Evolutionary conservation across 2,888 invertebrate species (phyloP).

Genomic region (Lithosia quadra): DNA sequence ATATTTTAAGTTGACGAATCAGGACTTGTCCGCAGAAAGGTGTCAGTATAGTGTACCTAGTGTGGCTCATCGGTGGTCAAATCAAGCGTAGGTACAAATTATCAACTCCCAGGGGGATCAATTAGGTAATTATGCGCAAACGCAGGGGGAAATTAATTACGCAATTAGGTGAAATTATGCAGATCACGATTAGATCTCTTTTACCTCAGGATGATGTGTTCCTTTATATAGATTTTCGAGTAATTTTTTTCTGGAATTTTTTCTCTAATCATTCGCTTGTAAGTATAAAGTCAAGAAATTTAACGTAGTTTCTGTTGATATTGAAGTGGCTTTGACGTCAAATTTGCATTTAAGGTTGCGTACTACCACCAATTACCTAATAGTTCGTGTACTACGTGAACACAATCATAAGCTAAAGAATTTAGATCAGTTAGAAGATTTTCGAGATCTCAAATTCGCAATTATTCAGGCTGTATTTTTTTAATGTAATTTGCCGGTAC

Average conservation of each 20-base stretch:
- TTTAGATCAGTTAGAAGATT: no score
- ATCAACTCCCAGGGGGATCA: conserved; percentile 45
- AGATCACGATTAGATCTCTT: conserved; percentile 8
- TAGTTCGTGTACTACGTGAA: no score
- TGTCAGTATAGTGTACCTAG: conserved; percentile 1
- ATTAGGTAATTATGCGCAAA: conserved; percentile 47
- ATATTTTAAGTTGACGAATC: not conserved
- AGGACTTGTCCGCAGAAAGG: not conserved
- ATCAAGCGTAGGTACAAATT: conserved; percentile 41
- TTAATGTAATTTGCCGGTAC: no score
- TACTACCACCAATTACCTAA: no score
- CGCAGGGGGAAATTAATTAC: conserved; percentile 44
- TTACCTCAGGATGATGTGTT: not conserved
- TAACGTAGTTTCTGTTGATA: no score
- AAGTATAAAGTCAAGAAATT: not conserved
- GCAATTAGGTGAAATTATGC: conserved; percentile 32
- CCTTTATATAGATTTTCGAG: not conserved
- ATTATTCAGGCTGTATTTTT: no score
- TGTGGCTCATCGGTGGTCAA: conserved; percentile 28
- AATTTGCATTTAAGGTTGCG: no score
- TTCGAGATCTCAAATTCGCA: no score
- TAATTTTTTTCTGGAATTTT: not conserved
- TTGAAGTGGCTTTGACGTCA: no score
- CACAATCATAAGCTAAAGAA: no score
- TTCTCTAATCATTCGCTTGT: not conserved